phyloP scores from a whole-genome alignment of 2,888 invertebrate species.

The Drosophila lutescens region DNA sequence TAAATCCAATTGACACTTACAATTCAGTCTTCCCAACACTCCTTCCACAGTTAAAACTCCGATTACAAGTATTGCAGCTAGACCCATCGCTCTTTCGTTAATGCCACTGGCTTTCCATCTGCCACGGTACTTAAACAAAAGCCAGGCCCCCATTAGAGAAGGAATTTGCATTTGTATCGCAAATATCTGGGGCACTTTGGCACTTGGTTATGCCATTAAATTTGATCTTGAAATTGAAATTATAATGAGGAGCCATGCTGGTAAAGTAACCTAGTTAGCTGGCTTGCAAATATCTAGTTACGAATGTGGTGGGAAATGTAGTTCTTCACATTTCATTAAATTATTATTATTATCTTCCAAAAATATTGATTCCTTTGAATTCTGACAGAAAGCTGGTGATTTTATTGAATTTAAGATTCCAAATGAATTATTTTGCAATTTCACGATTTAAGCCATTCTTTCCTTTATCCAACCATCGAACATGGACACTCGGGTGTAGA shows the following conservation, averaged over 20 bases:
- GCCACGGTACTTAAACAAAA: conserved; percentile 5
- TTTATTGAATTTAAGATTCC: too few species aligned
- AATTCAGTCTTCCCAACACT: conserved; percentile 44
- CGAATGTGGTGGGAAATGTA: neutral
- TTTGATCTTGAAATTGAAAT: conserved; percentile 72
- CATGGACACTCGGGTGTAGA: conserved; percentile 83
- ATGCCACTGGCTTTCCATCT: conserved; percentile 26
- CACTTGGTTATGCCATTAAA: conserved; percentile 64
- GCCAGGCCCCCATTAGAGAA: conserved; percentile 36
- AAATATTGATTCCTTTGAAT: too few species aligned
- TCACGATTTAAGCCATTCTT: conserved; percentile 58
- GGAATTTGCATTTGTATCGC: conserved; percentile 66
- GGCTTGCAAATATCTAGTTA: conserved; percentile 12
- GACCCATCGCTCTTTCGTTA: conserved; percentile 49
- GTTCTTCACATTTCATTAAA: too few species aligned
- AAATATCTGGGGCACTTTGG: conserved; percentile 26
- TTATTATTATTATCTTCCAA: too few species aligned
- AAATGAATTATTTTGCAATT: neutral
- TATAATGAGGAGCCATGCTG: conserved; percentile 54
- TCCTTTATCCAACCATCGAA: conserved; percentile 82
- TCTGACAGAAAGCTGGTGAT: too few species aligned
- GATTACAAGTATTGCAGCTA: conserved; percentile 34
- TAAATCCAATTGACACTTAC: conserved; percentile 39
- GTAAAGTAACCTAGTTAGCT: conserved; percentile 42
- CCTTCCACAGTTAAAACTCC: conserved; percentile 22